A percentile compares a stretch with the other conserved stretches of the same genome.
phyloP scores from a whole-genome alignment of 30 jellyfish, hydroid and myxozoan genomes.

The Hydractinia symbiolongicarpus region DNA sequence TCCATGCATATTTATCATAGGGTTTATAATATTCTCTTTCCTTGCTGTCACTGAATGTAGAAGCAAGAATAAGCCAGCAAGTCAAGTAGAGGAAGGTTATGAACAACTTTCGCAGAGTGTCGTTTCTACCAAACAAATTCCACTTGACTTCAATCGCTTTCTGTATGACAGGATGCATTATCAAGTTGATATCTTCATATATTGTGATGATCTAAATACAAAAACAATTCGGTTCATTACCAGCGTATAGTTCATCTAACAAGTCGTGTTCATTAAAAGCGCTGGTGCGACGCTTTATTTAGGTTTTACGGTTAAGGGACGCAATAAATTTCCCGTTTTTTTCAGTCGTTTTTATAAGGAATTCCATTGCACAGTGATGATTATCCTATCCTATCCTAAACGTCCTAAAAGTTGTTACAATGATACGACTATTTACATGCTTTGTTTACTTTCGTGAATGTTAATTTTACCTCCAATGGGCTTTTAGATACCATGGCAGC shows the following conservation, averaged over 20 bases:
- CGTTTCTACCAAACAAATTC: slow-evolving; percentile 54
- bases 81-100: slow-evolving; percentile 41
- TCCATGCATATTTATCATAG: slow-evolving; percentile 45
- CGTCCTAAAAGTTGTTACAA: no score
- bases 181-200: slow-evolving; percentile 51
- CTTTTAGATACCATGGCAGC: slow-evolving; percentile 37
- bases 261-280: no score
- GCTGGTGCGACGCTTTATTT: not conserved
- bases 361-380: no score
- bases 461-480: slow-evolving; percentile 64
- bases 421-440: no score
- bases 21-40: slow-evolving; percentile 66
- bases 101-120: slow-evolving; percentile 39
- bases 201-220: slow-evolving; percentile 55
- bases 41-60: slow-evolving; percentile 33
- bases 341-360: no score
- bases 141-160: slow-evolving; percentile 67
- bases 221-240: not conserved
- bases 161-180: slow-evolving; percentile 82
- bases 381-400: no score
- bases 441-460: not conserved
- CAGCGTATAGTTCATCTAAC: not conserved
- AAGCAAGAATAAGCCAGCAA: slow-evolving; percentile 59
- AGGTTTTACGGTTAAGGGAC: not conserved
- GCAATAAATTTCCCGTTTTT: not conserved